Conservation (phyloP, 2,113 vertebrate genomes). For the Dasyprocta punctata region DNA sequence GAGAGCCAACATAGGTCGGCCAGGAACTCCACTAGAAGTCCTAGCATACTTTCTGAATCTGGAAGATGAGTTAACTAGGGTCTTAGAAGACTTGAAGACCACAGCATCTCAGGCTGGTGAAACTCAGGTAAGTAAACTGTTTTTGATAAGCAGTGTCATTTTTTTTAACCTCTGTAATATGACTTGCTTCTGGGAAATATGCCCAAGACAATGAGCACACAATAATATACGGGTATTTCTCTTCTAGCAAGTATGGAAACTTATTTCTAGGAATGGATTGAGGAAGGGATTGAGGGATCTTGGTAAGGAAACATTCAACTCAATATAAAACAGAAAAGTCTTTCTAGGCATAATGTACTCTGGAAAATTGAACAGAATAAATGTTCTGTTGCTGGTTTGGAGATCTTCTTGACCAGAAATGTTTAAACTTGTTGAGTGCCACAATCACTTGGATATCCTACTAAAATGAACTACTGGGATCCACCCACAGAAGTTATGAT, state of each 20-base stretch:
- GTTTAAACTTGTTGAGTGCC: background rate
- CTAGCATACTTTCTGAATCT: background rate
- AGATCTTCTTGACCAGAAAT: background rate
- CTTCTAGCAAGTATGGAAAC: background rate
- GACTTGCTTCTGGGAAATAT: background rate
- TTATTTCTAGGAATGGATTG: background rate
- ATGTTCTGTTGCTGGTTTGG: background rate
- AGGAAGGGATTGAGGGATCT: background rate
- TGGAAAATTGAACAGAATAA: constrained; percentile 1
- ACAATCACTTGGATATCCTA: background rate
- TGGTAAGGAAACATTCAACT: background rate
- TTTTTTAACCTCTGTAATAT: background rate
- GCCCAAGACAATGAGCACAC: background rate
- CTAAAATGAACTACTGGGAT: background rate
- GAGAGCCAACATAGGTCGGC: background rate
- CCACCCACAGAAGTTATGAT: background rate
- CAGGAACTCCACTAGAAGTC: background rate
- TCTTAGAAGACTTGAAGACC: background rate
- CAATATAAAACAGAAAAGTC: background rate
- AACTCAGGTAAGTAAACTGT: constrained; percentile 48
- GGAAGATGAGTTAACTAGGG: background rate
- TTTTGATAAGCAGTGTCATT: background rate
- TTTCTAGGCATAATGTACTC: background rate
- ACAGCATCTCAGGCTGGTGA: background rate
- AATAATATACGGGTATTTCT: background rate